Conservation (phyloP, 2,888 invertebrate genomes). For the Metallyticus violacea region DNA sequence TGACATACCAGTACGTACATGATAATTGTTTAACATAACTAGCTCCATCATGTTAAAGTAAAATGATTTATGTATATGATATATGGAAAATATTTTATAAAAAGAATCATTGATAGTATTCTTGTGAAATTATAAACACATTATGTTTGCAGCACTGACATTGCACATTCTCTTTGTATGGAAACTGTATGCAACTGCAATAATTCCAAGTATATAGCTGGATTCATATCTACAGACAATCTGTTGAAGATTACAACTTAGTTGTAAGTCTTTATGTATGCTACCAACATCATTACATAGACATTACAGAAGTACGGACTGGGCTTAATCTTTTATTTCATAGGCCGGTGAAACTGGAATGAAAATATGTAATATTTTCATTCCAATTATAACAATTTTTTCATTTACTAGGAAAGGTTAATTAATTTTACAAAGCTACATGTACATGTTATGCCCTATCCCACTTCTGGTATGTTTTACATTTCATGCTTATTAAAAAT, state of each 20-base stretch:
- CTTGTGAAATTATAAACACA: too few relatives aligned
- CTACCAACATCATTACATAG: conserved; percentile 1
- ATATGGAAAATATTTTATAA: too few relatives aligned
- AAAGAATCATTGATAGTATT: too few relatives aligned
- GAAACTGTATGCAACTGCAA: too few relatives aligned
- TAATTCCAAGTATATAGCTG: too few relatives aligned
- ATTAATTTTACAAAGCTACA: neutral
- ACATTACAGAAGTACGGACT: conserved; percentile 1
- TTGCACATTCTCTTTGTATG: too few relatives aligned
- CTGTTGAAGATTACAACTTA: neutral
- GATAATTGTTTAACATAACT: too few relatives aligned
- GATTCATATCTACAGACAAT: neutral
- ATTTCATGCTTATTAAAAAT: neutral
- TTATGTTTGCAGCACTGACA: too few relatives aligned
- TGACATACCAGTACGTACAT: too few relatives aligned
- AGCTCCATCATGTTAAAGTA: too few relatives aligned
- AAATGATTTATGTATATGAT: too few relatives aligned
- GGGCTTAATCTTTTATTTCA: neutral
- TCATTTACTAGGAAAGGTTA: neutral
- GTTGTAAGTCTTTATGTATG: neutral
- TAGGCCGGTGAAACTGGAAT: conserved; percentile 5
- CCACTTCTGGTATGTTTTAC: neutral
- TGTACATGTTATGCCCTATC: neutral
- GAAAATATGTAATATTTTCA: neutral
- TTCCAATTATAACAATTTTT: neutral